Conservation (phyloP, 2,113 vertebrate species). For the Phyllostomus hastatus region DNA sequence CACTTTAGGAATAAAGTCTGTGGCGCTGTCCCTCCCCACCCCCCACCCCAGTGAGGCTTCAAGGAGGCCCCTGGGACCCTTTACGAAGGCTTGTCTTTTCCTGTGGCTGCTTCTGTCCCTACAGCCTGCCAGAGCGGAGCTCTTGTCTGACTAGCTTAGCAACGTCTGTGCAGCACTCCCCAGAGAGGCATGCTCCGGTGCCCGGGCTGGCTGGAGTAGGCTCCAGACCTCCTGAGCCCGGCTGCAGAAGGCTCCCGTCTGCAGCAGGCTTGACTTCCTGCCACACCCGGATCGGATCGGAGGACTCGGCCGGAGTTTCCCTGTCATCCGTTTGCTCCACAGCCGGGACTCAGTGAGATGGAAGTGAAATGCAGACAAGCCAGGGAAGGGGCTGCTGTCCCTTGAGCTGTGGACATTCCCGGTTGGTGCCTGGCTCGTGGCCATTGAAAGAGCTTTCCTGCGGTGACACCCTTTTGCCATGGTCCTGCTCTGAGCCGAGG, state of each 20-base stretch:
- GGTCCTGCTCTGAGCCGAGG: background rate
- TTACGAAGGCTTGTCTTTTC: background rate
- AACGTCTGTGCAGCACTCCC: slow-evolving; percentile 67
- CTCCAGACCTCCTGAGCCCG: background rate
- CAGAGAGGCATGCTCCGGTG: slow-evolving; percentile 45
- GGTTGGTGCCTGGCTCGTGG: accelerated
- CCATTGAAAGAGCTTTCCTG: background rate
- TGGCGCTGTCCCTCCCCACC: background rate
- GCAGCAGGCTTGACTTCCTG: slow-evolving; percentile 21
- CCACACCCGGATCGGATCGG: slow-evolving; percentile 21
- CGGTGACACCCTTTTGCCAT: background rate
- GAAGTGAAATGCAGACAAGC: background rate
- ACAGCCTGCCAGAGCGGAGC: slow-evolving; percentile 33
- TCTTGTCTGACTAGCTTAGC: slow-evolving; percentile 69
- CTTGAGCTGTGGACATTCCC: background rate
- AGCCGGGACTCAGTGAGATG: background rate
- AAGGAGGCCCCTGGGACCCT: background rate
- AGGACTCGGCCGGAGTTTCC: background rate
- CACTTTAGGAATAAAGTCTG: background rate
- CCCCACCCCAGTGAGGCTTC: background rate
- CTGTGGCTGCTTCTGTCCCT: slow-evolving; percentile 48
- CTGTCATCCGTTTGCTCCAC: slow-evolving; percentile 21
- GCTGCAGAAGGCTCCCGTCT: slow-evolving; percentile 40
- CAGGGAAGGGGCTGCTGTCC: background rate
- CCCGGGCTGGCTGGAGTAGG: background rate